Base-by-base conservation (phyloP, 1,140 invertebrate genomes). In the Drosophila willistoni region DNA sequence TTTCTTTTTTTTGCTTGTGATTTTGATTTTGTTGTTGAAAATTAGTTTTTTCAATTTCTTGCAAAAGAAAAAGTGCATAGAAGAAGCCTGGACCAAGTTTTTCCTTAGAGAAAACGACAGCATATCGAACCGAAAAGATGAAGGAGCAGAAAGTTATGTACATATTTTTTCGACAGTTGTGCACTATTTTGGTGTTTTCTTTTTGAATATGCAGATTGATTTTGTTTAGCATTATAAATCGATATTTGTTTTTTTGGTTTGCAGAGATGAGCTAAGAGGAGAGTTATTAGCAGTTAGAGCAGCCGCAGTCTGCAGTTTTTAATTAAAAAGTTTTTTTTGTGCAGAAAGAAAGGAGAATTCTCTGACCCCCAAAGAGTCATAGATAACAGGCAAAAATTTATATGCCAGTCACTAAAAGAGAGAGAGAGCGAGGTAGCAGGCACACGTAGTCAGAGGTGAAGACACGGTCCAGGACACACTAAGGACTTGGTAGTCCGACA, bases 41-140 rank as follows among this genome's bases (percentile, higher is more conserved):
- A 78, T 75, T 78, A 78, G 64, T 78, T 78, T 78, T 51, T 78
- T 71, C 72, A 75, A 78, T 78, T 75, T 78, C 56, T 39, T 59
- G n/a, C 14, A 19, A 19, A 51, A 19, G 44, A 47, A 51, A 51
- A 51, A 59, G 12, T 72, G 64, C 59, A 72, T 51, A 56, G 64
- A 29, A 41, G 25, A 29, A 47, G 25, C 22, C 62, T 62, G 56
- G 65, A 44, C 64, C 10, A 77, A 77, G 60, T 70, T 77, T 77
- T 47, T 61, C 47, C 36, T 51, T 55, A 51, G 36, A 66, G 33
- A 63, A 63, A 69, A 62, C 19, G 61, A 59, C 55, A 64, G 55
- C 29, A 29, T 5, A 29, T 29, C 29, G 29, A 6, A 29, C 29
- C 29, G 29, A 44, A 44, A 51, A 63, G 41, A 36, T 33, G 33